These are phyloP conservation scores for Mastacembelus armatus DNA, from an alignment of 2,797 vertebrate species.

Conservation along the genomic window DNA sequence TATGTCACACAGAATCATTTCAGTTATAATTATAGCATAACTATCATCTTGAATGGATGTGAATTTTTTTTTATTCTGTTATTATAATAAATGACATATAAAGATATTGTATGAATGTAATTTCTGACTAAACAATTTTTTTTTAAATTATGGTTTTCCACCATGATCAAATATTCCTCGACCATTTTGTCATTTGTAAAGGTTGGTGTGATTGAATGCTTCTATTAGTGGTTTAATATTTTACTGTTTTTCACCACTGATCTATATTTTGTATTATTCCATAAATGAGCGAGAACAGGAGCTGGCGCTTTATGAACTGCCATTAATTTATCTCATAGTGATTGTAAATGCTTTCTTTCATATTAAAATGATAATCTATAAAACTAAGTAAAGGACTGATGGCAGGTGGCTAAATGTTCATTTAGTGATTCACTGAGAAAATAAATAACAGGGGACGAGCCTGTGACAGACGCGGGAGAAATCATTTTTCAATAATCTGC, in stretches of 20 bases:
- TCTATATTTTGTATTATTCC: slow-evolving; percentile 42
- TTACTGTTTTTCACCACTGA: slow-evolving; percentile 25
- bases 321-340: slow-evolving; percentile 77
- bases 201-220: slow-evolving; percentile 38
- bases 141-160: slow-evolving; percentile 4
- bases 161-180: slow-evolving; percentile 1
- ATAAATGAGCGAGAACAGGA: slow-evolving; percentile 48
- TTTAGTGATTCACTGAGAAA: slow-evolving; percentile 80
- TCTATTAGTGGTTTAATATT: slow-evolving; percentile 22
- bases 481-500: slow-evolving; percentile 83
- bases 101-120: not conserved
- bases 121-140: not conserved
- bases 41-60: not conserved
- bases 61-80: not conserved
- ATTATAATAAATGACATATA: not conserved
- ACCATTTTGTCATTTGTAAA: slow-evolving; percentile 19
- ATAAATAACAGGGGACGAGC: slow-evolving; percentile 81
- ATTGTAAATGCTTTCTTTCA: slow-evolving; percentile 80
- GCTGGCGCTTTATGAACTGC: slow-evolving; percentile 41
- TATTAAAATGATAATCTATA: slow-evolving; percentile 80
- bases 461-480: slow-evolving; percentile 78
- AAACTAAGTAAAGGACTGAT: slow-evolving; percentile 81
- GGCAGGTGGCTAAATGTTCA: slow-evolving; percentile 84
- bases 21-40: too few relatives aligned
- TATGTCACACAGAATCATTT: too few relatives aligned